Evolutionary conservation across 2,113 vertebrate genomes (phyloP).

Genomic region (Rhabdomys dilectus): DNA sequence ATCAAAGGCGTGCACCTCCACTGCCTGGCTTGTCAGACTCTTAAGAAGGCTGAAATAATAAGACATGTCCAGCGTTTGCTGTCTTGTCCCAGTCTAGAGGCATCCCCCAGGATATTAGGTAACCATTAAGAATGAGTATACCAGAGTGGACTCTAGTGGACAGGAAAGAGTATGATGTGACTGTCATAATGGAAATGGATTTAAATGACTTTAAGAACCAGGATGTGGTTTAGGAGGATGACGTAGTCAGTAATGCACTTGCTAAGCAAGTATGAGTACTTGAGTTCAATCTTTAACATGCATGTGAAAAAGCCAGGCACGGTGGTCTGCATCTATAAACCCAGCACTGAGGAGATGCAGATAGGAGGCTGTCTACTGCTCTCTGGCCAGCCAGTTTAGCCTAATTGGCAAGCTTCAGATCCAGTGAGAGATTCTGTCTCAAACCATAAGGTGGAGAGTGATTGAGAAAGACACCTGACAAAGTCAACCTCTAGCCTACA

Average conservation of each 20-base stretch:
- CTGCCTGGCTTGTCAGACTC: not conserved
- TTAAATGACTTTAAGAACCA: not conserved
- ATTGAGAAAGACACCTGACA: not conserved
- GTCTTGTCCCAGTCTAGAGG: not conserved
- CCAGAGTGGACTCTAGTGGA: not conserved
- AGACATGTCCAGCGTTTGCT: not conserved
- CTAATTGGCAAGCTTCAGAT: not conserved
- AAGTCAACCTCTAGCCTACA: not conserved
- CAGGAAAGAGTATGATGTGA: not conserved
- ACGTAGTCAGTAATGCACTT: not conserved
- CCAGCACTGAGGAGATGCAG: not conserved
- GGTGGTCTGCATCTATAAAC: not conserved
- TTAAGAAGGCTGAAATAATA: not conserved
- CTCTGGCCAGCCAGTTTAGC: not conserved
- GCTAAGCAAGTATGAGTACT: not conserved
- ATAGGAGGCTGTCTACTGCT: not conserved
- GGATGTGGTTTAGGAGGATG: not conserved
- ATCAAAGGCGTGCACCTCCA: too few relatives aligned
- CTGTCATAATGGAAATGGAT: not conserved
- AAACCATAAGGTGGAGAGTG: not conserved
- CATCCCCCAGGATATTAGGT: not conserved
- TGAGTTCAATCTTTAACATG: not conserved
- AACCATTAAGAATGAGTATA: not conserved
- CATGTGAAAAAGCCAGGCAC: not conserved
- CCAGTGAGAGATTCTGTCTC: not conserved